A percentile compares a stretch with the other conserved stretches of the same genome.
Evolutionary conservation across 2,113 vertebrate species (phyloP).

Genomic region (Poeciliopsis retropinna): DNA sequence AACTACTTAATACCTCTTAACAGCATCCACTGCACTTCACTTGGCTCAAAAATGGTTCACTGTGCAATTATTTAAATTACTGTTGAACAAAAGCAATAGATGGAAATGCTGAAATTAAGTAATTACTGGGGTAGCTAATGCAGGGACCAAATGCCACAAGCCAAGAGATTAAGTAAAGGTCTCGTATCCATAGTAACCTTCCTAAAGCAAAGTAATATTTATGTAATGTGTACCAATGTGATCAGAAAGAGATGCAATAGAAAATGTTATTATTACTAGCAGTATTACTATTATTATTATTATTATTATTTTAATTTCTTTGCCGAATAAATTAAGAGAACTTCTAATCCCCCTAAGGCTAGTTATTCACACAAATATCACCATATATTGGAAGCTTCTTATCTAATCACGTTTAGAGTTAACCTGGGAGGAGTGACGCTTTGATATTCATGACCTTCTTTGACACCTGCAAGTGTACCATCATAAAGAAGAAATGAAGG

Average conservation of each 20-base stretch:
- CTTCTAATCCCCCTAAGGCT: background rate
- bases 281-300: too few species aligned
- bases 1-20: slow-evolving; percentile 58
- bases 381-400: background rate
- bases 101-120: slow-evolving; percentile 67
- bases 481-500: slow-evolving; percentile 41
- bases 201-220: slow-evolving; percentile 61
- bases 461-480: slow-evolving; percentile 29
- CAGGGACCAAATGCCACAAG: slow-evolving; percentile 71
- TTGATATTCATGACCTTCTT: slow-evolving; percentile 12
- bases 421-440: background rate
- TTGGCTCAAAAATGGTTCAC: slow-evolving; percentile 49
- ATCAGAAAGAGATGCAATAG: slow-evolving; percentile 21
- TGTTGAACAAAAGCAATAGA: slow-evolving; percentile 62
- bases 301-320: too few species aligned
- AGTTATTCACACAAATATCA: background rate
- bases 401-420: slow-evolving; percentile 6
- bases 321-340: background rate
- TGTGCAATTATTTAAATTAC: slow-evolving; percentile 76
- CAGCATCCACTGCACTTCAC: slow-evolving; percentile 44
- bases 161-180: slow-evolving; percentile 74
- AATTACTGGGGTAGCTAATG: slow-evolving; percentile 64
- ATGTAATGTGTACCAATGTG: slow-evolving; percentile 34
- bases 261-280: background rate
- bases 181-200: slow-evolving; percentile 72